Evolutionary conservation across 2,113 vertebrate genomes (phyloP).

Genomic region (Hirundichthys speculiger): DNA sequence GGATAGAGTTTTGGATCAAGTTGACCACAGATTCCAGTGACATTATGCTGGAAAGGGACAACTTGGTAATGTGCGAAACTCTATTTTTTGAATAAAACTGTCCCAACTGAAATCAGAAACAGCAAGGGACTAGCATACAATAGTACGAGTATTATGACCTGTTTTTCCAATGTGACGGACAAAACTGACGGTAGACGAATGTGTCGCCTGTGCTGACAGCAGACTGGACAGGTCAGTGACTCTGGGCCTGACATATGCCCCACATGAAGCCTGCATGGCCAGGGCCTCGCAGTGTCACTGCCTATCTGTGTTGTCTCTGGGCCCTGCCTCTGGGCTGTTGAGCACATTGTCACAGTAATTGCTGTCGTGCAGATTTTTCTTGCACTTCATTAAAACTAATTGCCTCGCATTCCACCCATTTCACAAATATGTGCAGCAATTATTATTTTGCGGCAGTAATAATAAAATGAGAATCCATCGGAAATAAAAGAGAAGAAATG

Average conservation of each 20-base stretch:
- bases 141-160: constrained; percentile 13
- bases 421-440: constrained; percentile 78
- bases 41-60: constrained; percentile 35
- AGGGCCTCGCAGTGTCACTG: constrained; percentile 40
- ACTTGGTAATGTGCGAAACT: constrained; percentile 42
- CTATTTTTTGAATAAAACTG: constrained; percentile 42
- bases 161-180: constrained; percentile 10
- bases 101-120: constrained; percentile 32
- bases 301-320: constrained; percentile 60
- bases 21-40: constrained; percentile 42
- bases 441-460: constrained; percentile 73
- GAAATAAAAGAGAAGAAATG: constrained; percentile 73
- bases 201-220: constrained; percentile 35
- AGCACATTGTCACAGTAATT: constrained; percentile 80
- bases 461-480: constrained; percentile 74
- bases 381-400: constrained; percentile 86
- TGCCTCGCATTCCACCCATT: constrained; percentile 81
- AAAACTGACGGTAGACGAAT: constrained; percentile 48
- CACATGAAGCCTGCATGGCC: constrained; percentile 48
- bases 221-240: constrained; percentile 53
- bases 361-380: constrained; percentile 81
- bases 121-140: constrained; percentile 4
- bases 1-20: constrained; percentile 48
- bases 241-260: constrained; percentile 42
- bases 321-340: constrained; percentile 68